phyloP scores from a whole-genome alignment of 2,113 vertebrate genomes.

The Triplophysa dalaica region DNA sequence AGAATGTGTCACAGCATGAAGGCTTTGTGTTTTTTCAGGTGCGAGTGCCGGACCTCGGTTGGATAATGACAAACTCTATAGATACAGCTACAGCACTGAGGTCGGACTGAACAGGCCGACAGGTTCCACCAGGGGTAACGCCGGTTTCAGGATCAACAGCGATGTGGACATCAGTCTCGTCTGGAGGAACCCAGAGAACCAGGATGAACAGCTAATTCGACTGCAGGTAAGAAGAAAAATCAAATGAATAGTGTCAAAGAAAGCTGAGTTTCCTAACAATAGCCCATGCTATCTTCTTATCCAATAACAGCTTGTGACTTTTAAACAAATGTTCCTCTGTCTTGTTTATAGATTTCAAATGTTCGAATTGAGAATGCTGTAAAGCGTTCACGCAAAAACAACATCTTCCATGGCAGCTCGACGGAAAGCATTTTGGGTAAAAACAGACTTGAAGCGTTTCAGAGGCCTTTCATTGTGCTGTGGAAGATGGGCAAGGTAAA shows the following conservation, averaged over 20 bases:
- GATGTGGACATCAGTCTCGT: conserved; percentile 81
- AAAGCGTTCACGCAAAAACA: conserved; percentile 74
- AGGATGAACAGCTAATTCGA: conserved; percentile 88
- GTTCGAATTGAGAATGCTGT: conserved; percentile 79
- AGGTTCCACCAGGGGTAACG: conserved; percentile 74
- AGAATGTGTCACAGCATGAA: conserved; percentile 38
- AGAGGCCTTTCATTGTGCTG: conserved; percentile 84
- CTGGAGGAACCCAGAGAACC: conserved; percentile 87
- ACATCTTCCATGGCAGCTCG: conserved; percentile 81
- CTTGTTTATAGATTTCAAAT: conserved; percentile 79
- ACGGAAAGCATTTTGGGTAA: conserved; percentile 78
- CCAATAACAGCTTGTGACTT: neutral
- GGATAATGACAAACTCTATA: conserved; percentile 88
- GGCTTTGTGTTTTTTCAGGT: conserved; percentile 77
- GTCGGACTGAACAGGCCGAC: conserved; percentile 79
- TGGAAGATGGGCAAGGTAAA: conserved; percentile 87
- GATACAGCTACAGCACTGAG: conserved; percentile 85
- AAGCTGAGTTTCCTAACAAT: too few species aligned
- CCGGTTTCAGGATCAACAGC: conserved; percentile 83
- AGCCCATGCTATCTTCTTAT: too few species aligned
- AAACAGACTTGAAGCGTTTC: conserved; percentile 76
- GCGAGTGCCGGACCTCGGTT: conserved; percentile 84
- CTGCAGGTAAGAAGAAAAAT: conserved; percentile 60
- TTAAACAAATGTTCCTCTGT: neutral
- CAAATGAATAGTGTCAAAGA: neutral